Conservation (phyloP, 2,888 invertebrate genomes). For the Sinelater perroti region DNA sequence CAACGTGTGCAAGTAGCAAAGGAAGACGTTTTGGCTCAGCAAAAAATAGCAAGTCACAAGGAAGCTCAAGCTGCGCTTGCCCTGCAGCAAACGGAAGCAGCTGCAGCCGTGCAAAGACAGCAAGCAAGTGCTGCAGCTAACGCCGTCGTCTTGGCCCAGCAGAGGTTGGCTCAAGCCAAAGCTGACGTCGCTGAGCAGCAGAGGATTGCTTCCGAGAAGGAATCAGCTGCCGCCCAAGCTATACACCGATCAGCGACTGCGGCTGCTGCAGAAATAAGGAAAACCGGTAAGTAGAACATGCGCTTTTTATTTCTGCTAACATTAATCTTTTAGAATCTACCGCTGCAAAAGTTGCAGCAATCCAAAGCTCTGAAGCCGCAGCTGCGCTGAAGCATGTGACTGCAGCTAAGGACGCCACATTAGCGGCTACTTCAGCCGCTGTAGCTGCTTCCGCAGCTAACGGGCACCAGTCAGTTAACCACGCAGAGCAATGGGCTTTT, state of each 20-base stretch:
- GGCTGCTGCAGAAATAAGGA: constrained; percentile 75
- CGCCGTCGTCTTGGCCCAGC: constrained; percentile 73
- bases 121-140: constrained; percentile 74
- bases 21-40: constrained; percentile 75
- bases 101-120: constrained; percentile 72
- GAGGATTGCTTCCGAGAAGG: constrained; percentile 75
- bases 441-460: constrained; percentile 52
- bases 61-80: constrained; percentile 73
- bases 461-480: constrained; percentile 44
- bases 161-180: constrained; percentile 74
- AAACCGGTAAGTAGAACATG: constrained; percentile 61
- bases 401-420: constrained; percentile 68
- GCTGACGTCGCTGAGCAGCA: constrained; percentile 77
- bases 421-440: constrained; percentile 57
- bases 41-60: constrained; percentile 77
- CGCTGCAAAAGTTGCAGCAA: constrained; percentile 68
- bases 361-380: constrained; percentile 67
- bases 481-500: constrained; percentile 29
- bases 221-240: constrained; percentile 76
- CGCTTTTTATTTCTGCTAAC: neutral
- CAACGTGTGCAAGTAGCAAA: constrained; percentile 78
- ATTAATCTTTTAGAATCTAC: constrained; percentile 61
- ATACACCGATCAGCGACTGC: constrained; percentile 75
- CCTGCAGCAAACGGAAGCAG: constrained; percentile 66
- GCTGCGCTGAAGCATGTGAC: constrained; percentile 68